Evolutionary conservation across 2,113 vertebrate species (phyloP).

Genomic region (Tamias sibiricus): DNA sequence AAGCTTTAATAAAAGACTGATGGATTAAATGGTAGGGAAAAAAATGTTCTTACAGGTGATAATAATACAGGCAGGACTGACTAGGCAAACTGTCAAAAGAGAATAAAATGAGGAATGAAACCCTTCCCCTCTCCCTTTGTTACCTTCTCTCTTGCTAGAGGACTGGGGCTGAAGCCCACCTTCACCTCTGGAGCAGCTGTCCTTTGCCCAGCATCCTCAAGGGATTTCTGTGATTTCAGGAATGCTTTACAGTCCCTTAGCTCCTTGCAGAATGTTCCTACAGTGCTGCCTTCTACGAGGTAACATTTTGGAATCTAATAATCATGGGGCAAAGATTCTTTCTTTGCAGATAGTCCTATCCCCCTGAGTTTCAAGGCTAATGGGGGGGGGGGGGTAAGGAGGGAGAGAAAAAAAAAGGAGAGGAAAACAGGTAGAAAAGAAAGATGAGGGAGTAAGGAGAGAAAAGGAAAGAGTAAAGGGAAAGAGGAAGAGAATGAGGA

Average conservation of each 20-base stretch:
- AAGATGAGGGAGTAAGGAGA: neutral
- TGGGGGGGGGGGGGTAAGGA: accelerated
- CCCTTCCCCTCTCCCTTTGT: neutral
- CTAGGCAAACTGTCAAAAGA: neutral
- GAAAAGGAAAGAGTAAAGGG: neutral
- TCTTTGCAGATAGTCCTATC: neutral
- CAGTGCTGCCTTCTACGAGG: neutral
- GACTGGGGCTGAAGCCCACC: neutral
- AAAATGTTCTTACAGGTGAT: neutral
- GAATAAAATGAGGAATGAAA: neutral
- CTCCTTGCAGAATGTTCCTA: no score
- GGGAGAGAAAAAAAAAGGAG: neutral
- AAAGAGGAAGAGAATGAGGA: no score
- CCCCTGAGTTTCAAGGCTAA: neutral
- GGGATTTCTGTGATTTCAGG: neutral
- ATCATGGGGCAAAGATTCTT: neutral
- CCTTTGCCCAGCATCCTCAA: neutral
- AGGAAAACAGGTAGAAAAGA: neutral
- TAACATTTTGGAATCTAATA: neutral
- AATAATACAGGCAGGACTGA: neutral
- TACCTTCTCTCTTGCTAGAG: neutral
- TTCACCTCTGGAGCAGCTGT: neutral
- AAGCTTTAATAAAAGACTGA: conserved; percentile 10
- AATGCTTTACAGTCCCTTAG: neutral
- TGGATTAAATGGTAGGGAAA: neutral